A percentile compares a stretch with the other conserved stretches of the same genome.
Conservation (phyloP, 2,113 vertebrate species). For the Pachycephala philippinensis region DNA sequence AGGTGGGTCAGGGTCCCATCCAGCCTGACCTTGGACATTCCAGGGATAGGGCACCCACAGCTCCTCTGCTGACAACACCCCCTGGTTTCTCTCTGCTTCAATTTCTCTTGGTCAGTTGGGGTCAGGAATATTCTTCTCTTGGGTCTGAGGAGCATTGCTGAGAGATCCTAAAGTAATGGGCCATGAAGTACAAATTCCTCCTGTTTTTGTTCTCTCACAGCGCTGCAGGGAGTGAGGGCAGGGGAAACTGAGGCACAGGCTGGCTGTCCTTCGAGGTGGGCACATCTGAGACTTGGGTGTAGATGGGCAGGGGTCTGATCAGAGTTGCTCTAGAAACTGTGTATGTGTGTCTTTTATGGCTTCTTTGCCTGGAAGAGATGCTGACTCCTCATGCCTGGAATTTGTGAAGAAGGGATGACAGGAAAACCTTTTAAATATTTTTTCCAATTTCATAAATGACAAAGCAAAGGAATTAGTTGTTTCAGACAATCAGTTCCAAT, state of each 20-base stretch:
- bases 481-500: background rate
- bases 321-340: background rate
- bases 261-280: background rate
- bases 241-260: background rate
- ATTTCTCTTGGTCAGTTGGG: background rate
- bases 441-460: background rate
- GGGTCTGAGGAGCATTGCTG: background rate
- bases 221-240: background rate
- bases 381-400: background rate
- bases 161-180: background rate
- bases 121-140: background rate
- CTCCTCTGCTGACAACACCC: background rate
- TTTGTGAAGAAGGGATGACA: background rate
- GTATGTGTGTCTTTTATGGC: background rate
- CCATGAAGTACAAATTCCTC: background rate
- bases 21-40: background rate
- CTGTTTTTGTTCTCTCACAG: background rate
- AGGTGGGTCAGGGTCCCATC: background rate
- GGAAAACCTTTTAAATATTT: background rate
- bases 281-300: fast-evolving
- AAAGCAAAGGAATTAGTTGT: background rate
- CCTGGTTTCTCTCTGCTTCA: background rate
- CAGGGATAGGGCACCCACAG: background rate
- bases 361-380: background rate
- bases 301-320: background rate